Percentiles rank a stretch among this genome's conserved stretches.
phyloP scores from a whole-genome alignment of 2,113 vertebrate genomes.

The Brachirus orientalis region DNA sequence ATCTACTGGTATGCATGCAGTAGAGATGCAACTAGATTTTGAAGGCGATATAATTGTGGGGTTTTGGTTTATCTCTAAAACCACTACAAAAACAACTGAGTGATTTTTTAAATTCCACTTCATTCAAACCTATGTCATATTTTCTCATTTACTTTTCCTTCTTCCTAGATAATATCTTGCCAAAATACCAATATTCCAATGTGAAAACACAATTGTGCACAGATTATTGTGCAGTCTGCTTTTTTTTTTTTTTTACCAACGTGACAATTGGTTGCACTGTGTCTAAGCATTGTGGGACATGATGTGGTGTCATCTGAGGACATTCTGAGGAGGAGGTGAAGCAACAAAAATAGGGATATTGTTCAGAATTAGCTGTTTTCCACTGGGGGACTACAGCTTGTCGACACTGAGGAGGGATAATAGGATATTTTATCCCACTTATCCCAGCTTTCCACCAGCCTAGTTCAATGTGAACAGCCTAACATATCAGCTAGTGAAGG shows the following conservation, averaged over 20 bases:
- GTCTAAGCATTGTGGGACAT: slow-evolving; percentile 29
- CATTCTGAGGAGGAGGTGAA: slow-evolving; percentile 46
- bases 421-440: slow-evolving; percentile 54
- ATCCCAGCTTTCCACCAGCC: slow-evolving; percentile 17
- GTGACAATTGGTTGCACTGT: slow-evolving; percentile 36
- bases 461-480: neutral
- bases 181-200: neutral
- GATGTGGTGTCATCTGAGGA: slow-evolving; percentile 55
- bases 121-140: neutral
- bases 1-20: too few species aligned
- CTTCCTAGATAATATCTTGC: neutral
- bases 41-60: too few species aligned
- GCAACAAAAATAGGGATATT: slow-evolving; percentile 60
- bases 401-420: slow-evolving; percentile 57
- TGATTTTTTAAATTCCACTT: too few species aligned
- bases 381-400: slow-evolving; percentile 52
- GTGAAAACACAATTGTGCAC: slow-evolving; percentile 6
- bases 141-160: neutral
- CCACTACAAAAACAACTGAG: too few species aligned
- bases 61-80: too few species aligned
- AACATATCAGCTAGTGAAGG: neutral
- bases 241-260: neutral
- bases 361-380: slow-evolving; percentile 64
- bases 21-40: too few species aligned
- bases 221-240: slow-evolving; percentile 5